Conservation (phyloP, 2,888 invertebrate species). For the Therioaphis trifolii region DNA sequence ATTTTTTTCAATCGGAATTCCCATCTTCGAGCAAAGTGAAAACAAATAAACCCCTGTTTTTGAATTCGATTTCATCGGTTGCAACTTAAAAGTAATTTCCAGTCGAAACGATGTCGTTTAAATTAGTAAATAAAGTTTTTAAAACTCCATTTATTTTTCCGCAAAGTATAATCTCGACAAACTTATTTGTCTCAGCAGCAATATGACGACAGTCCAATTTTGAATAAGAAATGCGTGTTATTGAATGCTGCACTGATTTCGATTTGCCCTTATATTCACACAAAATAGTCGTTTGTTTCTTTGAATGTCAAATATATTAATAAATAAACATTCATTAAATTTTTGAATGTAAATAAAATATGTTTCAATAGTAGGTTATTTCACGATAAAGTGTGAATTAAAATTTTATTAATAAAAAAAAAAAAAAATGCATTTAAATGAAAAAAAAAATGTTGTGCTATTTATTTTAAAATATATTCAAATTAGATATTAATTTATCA, state of each 20-base stretch:
- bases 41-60: conserved; percentile 29
- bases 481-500: too few species aligned
- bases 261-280: background rate
- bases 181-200: background rate
- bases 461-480: too few species aligned
- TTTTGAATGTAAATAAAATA: too few species aligned
- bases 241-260: background rate
- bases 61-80: conserved; percentile 14
- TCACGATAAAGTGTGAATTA: too few species aligned
- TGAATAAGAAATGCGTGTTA: conserved; percentile 4
- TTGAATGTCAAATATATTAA: too few species aligned
- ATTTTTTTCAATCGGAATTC: conserved; percentile 15
- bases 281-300: too few species aligned
- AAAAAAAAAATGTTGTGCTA: too few species aligned
- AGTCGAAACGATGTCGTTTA: conserved; percentile 4
- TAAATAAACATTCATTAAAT: too few species aligned
- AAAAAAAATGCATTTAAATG: too few species aligned
- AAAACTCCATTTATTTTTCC: conserved; percentile 28
- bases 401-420: too few species aligned
- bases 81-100: conserved; percentile 21
- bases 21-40: background rate
- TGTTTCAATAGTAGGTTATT: too few species aligned
- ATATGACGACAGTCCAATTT: conserved; percentile 6
- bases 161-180: conserved; percentile 28
- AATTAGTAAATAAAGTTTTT: conserved; percentile 43